Evolutionary conservation across 2,797 vertebrate genomes (phyloP).

Genomic region (Molossus alvarezi): DNA sequence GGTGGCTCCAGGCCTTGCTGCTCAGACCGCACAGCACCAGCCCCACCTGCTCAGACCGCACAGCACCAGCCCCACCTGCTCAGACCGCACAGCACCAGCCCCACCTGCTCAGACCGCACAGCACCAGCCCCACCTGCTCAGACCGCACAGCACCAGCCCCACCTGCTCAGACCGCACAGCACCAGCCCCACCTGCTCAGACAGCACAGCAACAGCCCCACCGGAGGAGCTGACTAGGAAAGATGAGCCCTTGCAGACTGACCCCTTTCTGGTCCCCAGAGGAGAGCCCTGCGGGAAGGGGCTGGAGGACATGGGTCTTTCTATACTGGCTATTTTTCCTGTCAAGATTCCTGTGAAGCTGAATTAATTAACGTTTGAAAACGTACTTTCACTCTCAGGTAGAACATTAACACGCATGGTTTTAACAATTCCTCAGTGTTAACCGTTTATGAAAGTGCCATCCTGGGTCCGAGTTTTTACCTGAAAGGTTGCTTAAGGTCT

Average conservation of each 20-base stretch:
- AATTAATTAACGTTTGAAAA: constrained; percentile 75
- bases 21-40: too few species aligned
- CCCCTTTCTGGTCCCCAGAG: background rate
- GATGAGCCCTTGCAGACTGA: background rate
- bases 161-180: too few species aligned
- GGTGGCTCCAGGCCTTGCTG: too few species aligned
- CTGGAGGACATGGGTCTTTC: background rate
- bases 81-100: too few species aligned
- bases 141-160: too few species aligned
- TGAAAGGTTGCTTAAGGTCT: constrained; percentile 38
- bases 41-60: too few species aligned
- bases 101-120: too few species aligned
- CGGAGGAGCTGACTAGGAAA: background rate
- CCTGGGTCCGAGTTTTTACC: constrained; percentile 33
- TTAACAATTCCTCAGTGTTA: constrained; percentile 47
- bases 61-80: too few species aligned
- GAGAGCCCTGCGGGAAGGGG: background rate
- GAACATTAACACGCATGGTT: background rate
- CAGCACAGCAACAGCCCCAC: background rate
- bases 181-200: background rate
- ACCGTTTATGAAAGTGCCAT: constrained; percentile 22
- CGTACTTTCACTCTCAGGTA: constrained; percentile 19
- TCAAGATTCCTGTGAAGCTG: constrained; percentile 39
- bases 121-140: too few species aligned
- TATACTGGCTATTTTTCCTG: background rate